A percentile compares a stretch with the other conserved stretches of the same genome.
Conservation (phyloP, 2,797 vertebrate genomes). For the Acipenser oxyrinchus region DNA sequence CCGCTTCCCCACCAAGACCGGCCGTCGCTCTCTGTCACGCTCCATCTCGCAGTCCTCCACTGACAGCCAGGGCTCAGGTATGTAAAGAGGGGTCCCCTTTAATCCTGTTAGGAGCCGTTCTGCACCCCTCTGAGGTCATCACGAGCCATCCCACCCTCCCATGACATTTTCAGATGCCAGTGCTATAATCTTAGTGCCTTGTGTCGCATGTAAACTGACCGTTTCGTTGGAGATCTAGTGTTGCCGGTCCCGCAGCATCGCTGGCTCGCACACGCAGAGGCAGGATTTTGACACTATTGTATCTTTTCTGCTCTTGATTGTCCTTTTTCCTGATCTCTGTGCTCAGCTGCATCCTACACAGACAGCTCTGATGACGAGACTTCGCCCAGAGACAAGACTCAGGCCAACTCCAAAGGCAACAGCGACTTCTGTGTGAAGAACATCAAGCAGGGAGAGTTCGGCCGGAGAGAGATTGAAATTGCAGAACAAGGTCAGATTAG, state of each 20-base stretch:
- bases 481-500: constrained; percentile 77
- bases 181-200: background rate
- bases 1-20: constrained; percentile 86
- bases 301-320: background rate
- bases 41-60: constrained; percentile 95
- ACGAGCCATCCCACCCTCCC: background rate
- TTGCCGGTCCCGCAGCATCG: no score
- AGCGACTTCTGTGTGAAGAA: constrained; percentile 94
- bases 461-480: constrained; percentile 88
- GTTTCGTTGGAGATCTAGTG: no score
- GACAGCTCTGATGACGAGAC: constrained; percentile 92
- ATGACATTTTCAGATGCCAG: background rate
- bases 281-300: no score
- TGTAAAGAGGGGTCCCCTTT: constrained; percentile 7
- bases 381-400: constrained; percentile 84
- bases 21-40: constrained; percentile 82
- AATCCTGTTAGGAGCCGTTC: background rate
- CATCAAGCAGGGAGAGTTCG: constrained; percentile 91
- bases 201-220: background rate
- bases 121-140: background rate
- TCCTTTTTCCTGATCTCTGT: constrained; percentile 20
- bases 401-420: constrained; percentile 85
- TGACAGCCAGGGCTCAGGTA: constrained; percentile 92
- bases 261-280: no score
- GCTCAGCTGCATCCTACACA: constrained; percentile 80